Conservation (phyloP, 2,888 invertebrate genomes). For the Vanessa cardui region DNA sequence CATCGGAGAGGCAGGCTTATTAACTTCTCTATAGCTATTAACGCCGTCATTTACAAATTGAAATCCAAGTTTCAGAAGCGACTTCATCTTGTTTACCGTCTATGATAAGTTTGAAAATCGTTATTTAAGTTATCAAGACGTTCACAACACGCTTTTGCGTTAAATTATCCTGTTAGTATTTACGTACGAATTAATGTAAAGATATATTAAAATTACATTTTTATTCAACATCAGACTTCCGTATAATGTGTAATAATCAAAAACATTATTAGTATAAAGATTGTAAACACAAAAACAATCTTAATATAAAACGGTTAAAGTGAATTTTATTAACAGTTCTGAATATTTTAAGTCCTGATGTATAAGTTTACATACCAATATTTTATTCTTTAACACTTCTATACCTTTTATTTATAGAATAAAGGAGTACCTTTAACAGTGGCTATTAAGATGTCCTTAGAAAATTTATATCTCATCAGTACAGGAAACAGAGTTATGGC, state of each 20-base stretch:
- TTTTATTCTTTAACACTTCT: background rate
- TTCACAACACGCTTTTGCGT: background rate
- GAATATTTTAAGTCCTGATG: too few relatives aligned
- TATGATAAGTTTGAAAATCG: background rate
- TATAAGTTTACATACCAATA: too few relatives aligned
- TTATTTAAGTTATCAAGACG: background rate
- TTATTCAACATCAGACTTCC: too few relatives aligned
- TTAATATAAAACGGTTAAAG: too few relatives aligned
- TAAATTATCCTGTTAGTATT: too few relatives aligned
- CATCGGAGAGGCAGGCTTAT: conserved; percentile 32
- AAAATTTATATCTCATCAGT: conserved; percentile 16
- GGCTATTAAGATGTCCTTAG: conserved; percentile 18
- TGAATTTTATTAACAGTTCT: too few relatives aligned
- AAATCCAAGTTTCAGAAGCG: background rate
- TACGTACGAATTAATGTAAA: too few relatives aligned
- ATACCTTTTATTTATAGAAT: background rate
- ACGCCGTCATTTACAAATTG: conserved; percentile 8
- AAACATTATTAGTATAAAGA: too few relatives aligned
- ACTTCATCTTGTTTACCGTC: background rate
- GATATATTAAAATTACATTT: too few relatives aligned
- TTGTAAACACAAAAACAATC: too few relatives aligned
- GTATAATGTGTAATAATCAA: too few relatives aligned
- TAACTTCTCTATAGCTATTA: conserved; percentile 28
- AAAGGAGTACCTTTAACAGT: background rate
- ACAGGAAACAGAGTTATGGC: conserved; percentile 27